These are phyloP conservation scores for Pycnonotus jocosus DNA, from an alignment of 2,113 vertebrate species.

Conservation along the genomic window DNA sequence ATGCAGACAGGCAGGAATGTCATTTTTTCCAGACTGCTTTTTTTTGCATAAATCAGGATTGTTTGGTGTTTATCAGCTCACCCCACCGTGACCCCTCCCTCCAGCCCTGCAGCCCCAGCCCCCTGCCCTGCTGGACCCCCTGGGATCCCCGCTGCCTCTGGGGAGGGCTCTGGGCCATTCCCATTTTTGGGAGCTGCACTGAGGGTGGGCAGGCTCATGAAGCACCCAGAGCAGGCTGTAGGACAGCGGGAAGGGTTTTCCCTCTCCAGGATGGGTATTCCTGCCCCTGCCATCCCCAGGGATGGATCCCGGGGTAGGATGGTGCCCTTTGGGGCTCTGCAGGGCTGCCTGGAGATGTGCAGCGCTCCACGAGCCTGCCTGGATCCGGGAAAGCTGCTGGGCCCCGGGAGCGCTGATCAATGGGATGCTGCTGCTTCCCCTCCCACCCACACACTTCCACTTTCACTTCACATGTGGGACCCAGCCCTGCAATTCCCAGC, in stretches of 20 bases:
- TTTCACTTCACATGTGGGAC: constrained; percentile 78
- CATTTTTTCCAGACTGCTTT: constrained; percentile 50
- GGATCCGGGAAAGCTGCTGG: not conserved
- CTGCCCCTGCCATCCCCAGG: rapidly evolving
- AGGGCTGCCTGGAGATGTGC: not conserved
- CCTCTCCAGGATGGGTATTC: not conserved
- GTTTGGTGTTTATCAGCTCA: constrained; percentile 45
- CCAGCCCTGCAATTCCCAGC: constrained; percentile 33
- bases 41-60: constrained; percentile 63
- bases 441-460: constrained; percentile 72
- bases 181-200: not conserved
- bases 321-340: rapidly evolving
- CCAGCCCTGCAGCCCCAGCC: not conserved
- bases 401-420: constrained; percentile 7
- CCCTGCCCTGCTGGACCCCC: not conserved
- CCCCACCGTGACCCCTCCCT: not conserved
- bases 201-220: not conserved
- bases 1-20: constrained; percentile 62
- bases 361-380: not conserved
- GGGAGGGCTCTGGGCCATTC: not conserved
- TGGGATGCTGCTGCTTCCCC: constrained; percentile 71
- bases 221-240: not conserved
- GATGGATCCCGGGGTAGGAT: not conserved
- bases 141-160: rapidly evolving
- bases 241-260: not conserved